Conservation (phyloP, 1,140 invertebrate species). For the Pseudomyrmex dendroicus region DNA sequence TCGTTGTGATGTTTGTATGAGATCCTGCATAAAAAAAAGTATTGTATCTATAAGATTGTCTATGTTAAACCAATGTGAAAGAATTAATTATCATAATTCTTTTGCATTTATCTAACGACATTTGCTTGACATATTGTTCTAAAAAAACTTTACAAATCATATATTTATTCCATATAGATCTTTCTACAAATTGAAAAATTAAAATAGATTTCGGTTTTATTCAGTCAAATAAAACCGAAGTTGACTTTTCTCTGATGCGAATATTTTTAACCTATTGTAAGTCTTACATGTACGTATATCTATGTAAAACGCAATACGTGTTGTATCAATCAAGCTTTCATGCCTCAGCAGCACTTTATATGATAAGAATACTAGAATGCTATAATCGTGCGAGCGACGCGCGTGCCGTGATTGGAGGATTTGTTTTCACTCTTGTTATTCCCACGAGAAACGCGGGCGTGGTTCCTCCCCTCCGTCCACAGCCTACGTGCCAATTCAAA, state of each 20-base stretch:
- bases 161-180: constrained; percentile 30
- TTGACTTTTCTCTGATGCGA: too few species aligned
- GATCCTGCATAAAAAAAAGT: too few species aligned
- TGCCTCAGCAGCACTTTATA: not conserved
- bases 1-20: too few species aligned
- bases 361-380: not conserved
- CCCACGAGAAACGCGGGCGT: not conserved
- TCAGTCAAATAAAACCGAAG: not conserved
- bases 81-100: not conserved
- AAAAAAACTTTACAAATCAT: constrained; percentile 10
- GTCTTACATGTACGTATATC: not conserved
- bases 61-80: too few species aligned
- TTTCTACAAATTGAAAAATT: constrained; percentile 45
- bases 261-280: not conserved
- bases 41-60: too few species aligned
- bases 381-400: too few species aligned
- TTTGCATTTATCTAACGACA: too few species aligned
- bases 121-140: constrained; percentile 10
- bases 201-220: not conserved
- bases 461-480: not conserved
- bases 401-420: not conserved
- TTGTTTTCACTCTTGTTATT: constrained; percentile 7
- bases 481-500: constrained; percentile 46
- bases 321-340: not conserved
- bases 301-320: not conserved